phyloP scores from a whole-genome alignment of 2,888 invertebrate genomes.

The Idaea aversata region DNA sequence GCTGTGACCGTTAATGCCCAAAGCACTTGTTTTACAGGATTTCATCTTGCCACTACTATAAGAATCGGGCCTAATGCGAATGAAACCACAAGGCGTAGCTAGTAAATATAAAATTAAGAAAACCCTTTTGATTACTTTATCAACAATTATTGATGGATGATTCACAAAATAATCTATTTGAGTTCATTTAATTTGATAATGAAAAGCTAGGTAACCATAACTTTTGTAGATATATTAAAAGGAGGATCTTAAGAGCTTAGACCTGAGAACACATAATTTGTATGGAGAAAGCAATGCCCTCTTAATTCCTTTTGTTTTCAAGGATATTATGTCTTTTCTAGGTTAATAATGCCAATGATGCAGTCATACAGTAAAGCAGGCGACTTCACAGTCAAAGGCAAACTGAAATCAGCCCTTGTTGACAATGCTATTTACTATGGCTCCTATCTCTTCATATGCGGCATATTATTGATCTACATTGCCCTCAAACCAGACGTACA shows the following conservation, averaged over 20 bases:
- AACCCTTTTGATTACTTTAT: background rate
- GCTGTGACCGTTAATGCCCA: too few relatives aligned
- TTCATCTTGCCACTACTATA: background rate
- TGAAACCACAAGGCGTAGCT: background rate
- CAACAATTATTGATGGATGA: background rate
- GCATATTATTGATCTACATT: constrained; percentile 95
- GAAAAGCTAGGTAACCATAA: background rate
- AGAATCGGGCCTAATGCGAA: background rate
- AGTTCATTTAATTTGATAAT: background rate
- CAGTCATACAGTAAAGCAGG: constrained; percentile 99
- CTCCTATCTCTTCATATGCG: constrained; percentile 96
- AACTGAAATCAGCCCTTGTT: constrained; percentile 95
- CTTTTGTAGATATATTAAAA: background rate
- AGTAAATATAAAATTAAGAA: background rate
- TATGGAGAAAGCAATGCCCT: too few relatives aligned
- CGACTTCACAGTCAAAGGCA: constrained; percentile 96
- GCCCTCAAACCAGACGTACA: constrained; percentile 93
- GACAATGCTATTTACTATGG: constrained; percentile 99
- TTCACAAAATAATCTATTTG: background rate
- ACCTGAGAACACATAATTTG: too few relatives aligned
- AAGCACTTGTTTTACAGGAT: background rate
- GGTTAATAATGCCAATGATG: constrained; percentile 98
- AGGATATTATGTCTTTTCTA: constrained; percentile 54
- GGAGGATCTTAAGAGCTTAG: too few relatives aligned
- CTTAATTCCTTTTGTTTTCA: too few relatives aligned